Conservation (phyloP, 2,888 invertebrate species). For the Parnassius mnemosyne region DNA sequence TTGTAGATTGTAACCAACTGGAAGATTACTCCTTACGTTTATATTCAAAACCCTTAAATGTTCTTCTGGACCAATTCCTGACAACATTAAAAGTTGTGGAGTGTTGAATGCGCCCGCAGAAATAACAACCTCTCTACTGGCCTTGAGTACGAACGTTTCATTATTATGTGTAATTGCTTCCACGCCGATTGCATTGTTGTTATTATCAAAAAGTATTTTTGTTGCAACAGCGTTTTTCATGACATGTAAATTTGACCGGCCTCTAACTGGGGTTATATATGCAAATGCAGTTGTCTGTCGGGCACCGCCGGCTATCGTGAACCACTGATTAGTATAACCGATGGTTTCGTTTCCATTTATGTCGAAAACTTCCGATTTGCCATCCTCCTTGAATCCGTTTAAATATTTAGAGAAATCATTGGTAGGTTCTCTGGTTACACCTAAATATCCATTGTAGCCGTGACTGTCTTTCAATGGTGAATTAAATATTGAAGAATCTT, state of each 20-base stretch:
- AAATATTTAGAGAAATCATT: slow-evolving; percentile 33
- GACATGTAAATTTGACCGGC: slow-evolving; percentile 40
- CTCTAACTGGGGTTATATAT: slow-evolving; percentile 37
- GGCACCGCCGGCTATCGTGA: slow-evolving; percentile 38
- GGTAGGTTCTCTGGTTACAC: slow-evolving; percentile 33
- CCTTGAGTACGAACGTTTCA: slow-evolving; percentile 33
- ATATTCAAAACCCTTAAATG: slow-evolving; percentile 41
- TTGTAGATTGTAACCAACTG: slow-evolving; percentile 47
- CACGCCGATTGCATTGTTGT: slow-evolving; percentile 44
- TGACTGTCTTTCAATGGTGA: slow-evolving; percentile 31
- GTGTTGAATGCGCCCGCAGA: slow-evolving; percentile 47
- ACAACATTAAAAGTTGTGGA: slow-evolving; percentile 48
- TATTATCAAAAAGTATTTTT: slow-evolving; percentile 42
- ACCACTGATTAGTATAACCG: slow-evolving; percentile 43
- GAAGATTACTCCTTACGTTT: slow-evolving; percentile 39
- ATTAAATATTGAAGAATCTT: slow-evolving; percentile 30
- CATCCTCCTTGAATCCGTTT: slow-evolving; percentile 46
- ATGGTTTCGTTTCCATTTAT: slow-evolving; percentile 43
- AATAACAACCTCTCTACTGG: slow-evolving; percentile 46
- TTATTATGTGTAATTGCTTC: slow-evolving; percentile 31
- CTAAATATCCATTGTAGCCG: slow-evolving; percentile 39
- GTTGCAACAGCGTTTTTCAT: slow-evolving; percentile 42
- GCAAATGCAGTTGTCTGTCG: slow-evolving; percentile 45
- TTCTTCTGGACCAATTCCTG: slow-evolving; percentile 47
- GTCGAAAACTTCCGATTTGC: slow-evolving; percentile 42